phyloP scores from a whole-genome alignment of 2,113 vertebrate species.

The Sinocyclocheilus maitianheensis region DNA sequence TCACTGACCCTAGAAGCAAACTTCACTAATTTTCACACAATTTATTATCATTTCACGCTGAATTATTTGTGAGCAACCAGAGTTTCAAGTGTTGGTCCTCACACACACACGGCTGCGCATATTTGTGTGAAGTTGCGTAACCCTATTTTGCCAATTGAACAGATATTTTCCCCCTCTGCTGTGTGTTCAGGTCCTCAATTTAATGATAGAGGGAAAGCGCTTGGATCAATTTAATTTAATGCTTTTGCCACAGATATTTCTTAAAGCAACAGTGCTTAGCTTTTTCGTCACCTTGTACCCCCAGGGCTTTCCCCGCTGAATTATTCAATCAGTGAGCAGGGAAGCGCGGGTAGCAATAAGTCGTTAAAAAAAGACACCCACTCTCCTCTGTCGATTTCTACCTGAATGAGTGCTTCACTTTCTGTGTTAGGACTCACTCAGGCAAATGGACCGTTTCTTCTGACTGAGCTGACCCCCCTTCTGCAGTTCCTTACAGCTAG shows the following conservation, averaged over 20 bases:
- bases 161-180: neutral
- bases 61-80: conserved; percentile 19
- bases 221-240: neutral
- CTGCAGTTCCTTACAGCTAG: conserved; percentile 7
- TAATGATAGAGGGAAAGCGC: conserved; percentile 21
- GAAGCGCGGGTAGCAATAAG: conserved; percentile 21
- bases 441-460: conserved; percentile 20
- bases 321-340: conserved; percentile 31
- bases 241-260: neutral
- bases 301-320: conserved; percentile 31
- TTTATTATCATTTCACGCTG: conserved; percentile 35
- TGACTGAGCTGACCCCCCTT: conserved; percentile 35
- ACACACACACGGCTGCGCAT: conserved; percentile 2
- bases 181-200: conserved; percentile 1
- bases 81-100: conserved; percentile 8
- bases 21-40: conserved; percentile 25
- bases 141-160: neutral
- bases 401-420: conserved; percentile 45
- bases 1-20: conserved; percentile 8
- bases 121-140: conserved; percentile 18
- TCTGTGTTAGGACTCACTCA: conserved; percentile 39
- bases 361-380: conserved; percentile 35
- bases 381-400: conserved; percentile 41
- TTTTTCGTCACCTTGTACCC: neutral
- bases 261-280: neutral